Base-by-base conservation (phyloP, 2,797 vertebrate genomes). In the Periparus ater region DNA sequence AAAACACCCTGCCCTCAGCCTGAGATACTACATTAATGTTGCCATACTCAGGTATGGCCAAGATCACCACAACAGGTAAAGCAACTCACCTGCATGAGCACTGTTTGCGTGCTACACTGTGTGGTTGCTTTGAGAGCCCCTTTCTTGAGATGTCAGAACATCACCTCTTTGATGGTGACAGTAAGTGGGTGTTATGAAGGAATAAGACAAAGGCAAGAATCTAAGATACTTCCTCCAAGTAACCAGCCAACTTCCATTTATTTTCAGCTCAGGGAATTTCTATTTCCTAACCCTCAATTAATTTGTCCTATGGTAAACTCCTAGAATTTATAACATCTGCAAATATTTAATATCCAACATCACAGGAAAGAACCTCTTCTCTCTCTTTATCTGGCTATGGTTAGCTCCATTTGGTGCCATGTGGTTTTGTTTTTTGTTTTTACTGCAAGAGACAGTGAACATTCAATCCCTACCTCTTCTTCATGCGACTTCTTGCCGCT, bases 21-120 rank as follows among this genome's bases (percentile, higher is more conserved):
- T 16, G 7, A 76, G 45, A 71, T 25, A 60, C 10, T 79, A n/a
- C 20, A 32, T 47, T 58, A 53, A 79, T 15, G 7, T 4, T 2
- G 9, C 32, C 8, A 6, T 18, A 62, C 11, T 58, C 0, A 0
- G 66, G 29, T 16, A 47, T 0, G 13, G 32, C 20, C 60, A 73
- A 58, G 48, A 42, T 63, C 30, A 38, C 11, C 6, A 29, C 42
- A 48, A 29, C 0, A 1, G 6, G 18, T 66, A 80, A 91, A 71
- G 5, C 38, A 85, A 36, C 10, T 9, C 10, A 38, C 9, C 11
- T 55, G 20, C 29, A 36, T 6, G 3, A 50, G 4, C 17, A n/a
- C 13, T 50, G 12, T 3, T 44, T 81, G 75, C 68, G 66, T 0
- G 2, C 18, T 40, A 57, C 29, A 22, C 15, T 42, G 0, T 75